Conservation (phyloP, 2,888 invertebrate species). For the Oscheius myriophilus region DNA sequence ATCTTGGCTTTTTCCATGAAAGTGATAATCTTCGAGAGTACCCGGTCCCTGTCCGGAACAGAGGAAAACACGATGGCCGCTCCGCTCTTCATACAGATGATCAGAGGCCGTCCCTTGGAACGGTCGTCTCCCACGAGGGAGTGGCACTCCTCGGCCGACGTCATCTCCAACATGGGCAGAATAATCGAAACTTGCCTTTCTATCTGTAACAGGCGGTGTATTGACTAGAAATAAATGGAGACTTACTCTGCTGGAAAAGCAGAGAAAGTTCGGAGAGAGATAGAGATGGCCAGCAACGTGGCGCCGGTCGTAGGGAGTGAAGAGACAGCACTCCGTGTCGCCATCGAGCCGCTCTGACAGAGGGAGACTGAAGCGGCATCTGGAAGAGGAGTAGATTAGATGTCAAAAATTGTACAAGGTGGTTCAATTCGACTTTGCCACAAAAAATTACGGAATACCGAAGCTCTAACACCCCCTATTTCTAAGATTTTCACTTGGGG, state of each 20-base stretch:
- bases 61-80: slow-evolving; percentile 52
- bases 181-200: slow-evolving; percentile 64
- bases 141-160: slow-evolving; percentile 61
- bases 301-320: slow-evolving; percentile 93
- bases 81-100: slow-evolving; percentile 44
- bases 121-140: slow-evolving; percentile 32
- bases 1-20: slow-evolving; percentile 49
- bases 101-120: slow-evolving; percentile 35
- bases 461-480: too few relatives aligned
- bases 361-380: slow-evolving; percentile 79
- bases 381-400: slow-evolving; percentile 35
- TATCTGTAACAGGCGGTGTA: slow-evolving; percentile 45
- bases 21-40: slow-evolving; percentile 50
- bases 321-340: slow-evolving; percentile 85
- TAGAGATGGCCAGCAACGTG: slow-evolving; percentile 88
- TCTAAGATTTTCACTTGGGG: too few relatives aligned
- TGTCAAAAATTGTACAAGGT: too few relatives aligned
- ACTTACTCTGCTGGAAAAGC: slow-evolving; percentile 90
- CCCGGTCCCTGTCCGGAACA: slow-evolving; percentile 60
- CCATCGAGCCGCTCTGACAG: slow-evolving; percentile 91
- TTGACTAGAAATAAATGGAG: too few relatives aligned
- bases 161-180: slow-evolving; percentile 60
- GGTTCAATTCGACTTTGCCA: too few relatives aligned
- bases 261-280: slow-evolving; percentile 91
- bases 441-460: too few relatives aligned